Percentiles rank a stretch among this genome's conserved stretches.
These are phyloP conservation scores for Zaprionus ornatus DNA, from an alignment of 1,140 invertebrate genomes.

Conservation along the genomic window DNA sequence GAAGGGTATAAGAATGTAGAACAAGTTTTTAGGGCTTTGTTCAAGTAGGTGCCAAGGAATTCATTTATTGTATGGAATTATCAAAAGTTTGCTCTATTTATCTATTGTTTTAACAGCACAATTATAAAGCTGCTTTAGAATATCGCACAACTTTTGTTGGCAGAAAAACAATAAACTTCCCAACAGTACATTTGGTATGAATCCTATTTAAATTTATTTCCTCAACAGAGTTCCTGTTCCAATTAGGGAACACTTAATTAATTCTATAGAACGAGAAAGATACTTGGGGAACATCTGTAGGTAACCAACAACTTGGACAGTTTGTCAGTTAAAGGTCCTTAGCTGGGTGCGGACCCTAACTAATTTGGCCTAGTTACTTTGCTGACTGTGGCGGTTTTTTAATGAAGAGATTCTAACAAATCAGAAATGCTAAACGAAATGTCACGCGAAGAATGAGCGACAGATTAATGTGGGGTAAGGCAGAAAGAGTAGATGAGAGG, in stretches of 20 bases:
- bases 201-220: background rate
- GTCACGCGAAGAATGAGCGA: background rate
- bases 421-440: slow-evolving; percentile 26
- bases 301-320: background rate
- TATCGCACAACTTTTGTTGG: background rate
- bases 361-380: slow-evolving; percentile 6
- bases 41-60: background rate
- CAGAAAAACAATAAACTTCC: background rate
- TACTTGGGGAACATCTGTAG: background rate
- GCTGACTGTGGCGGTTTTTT: background rate
- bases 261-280: background rate
- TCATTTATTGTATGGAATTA: background rate
- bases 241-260: slow-evolving; percentile 1
- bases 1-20: background rate
- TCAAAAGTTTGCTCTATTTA: background rate
- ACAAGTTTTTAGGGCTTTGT: background rate
- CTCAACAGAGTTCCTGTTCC: background rate
- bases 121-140: background rate
- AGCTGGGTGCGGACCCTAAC: background rate
- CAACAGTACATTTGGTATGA: background rate
- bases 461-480: slow-evolving; percentile 2
- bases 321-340: background rate
- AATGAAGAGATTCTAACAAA: slow-evolving; percentile 19
- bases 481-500: background rate
- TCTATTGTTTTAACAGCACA: background rate